Evolutionary conservation across 2,113 vertebrate species (phyloP).

Genomic region (Paraplagusia blochii): DNA sequence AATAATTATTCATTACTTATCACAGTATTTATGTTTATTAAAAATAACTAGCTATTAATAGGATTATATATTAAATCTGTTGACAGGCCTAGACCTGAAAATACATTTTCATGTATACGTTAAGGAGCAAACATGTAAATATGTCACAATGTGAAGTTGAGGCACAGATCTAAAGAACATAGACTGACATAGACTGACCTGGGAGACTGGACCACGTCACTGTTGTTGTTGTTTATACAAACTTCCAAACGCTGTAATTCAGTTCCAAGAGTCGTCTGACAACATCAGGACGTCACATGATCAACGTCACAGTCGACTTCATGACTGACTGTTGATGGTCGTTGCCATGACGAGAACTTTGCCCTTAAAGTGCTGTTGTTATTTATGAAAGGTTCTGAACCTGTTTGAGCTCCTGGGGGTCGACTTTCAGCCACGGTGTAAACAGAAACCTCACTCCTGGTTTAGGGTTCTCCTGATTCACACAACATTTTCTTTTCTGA

Average conservation of each 20-base stretch:
- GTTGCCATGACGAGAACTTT: conserved; percentile 27
- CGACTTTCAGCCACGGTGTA: conserved; percentile 54
- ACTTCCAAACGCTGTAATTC: conserved; percentile 1
- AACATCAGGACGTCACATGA: conserved; percentile 3
- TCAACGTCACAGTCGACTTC: conserved; percentile 11
- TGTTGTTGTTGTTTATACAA: conserved; percentile 12
- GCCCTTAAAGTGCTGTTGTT: conserved; percentile 45
- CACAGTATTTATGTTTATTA: too few relatives aligned
- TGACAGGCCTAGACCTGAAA: too few relatives aligned
- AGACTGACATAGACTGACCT: too few relatives aligned
- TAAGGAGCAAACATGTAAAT: too few relatives aligned
- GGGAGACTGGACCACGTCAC: too few relatives aligned
- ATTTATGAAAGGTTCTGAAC: conserved; percentile 61
- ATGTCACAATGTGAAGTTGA: too few relatives aligned
- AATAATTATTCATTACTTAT: too few relatives aligned
- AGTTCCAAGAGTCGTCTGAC: conserved; percentile 21
- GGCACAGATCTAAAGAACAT: too few relatives aligned
- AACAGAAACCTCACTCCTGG: conserved; percentile 54
- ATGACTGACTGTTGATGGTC: conserved; percentile 29
- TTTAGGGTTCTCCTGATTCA: conserved; percentile 50
- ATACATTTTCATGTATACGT: too few relatives aligned
- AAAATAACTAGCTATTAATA: too few relatives aligned
- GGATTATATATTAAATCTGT: too few relatives aligned
- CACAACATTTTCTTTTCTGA: conserved; percentile 43
- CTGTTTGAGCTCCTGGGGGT: conserved; percentile 14